Base-by-base conservation (phyloP, 2,797 vertebrate species). In the Gephyroberyx darwinii region DNA sequence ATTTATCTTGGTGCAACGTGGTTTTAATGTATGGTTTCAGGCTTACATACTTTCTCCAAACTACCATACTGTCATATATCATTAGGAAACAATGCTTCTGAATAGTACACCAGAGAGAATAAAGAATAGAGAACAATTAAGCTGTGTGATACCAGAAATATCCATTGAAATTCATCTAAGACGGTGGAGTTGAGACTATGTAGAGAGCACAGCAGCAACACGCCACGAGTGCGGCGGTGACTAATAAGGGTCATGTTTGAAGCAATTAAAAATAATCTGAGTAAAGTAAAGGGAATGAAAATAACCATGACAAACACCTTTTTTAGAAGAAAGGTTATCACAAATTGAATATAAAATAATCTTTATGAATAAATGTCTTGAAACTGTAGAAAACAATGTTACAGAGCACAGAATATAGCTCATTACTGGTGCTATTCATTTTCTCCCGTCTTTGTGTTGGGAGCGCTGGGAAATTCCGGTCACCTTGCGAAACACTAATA, bases 81-180 rank as follows among this genome's bases (percentile, higher is more conserved):
- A 84, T 85, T 87, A 86, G 81, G 57, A 84, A 69, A 77, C 69
- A 81, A 69, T 69, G 76, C 78, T 67, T 63, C 71, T 53, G 67
- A 87, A 71, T 14, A 52, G 69, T 14, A 52, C 71, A 74, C 73
- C 71, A 69, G 64, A 67, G 80, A 86, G 77, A 80, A 78, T 52
- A 60, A 70, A 56, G 65, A 78, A 78, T 52, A 63, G 74, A 56
- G 68, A 78, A 81, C 86, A 88, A 90, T 90, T 86, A 86, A 74
- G 69, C 14, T 30, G 78, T 84, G 82, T 86, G 79, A 88, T 81
- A 84, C 84, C 81, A 84, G 74, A 85, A 90, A 88, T 87, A 86
- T 64, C 69, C 69, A 63, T 80, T 86, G 80, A 65, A 62, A 81
- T 83, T 82, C 68, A 70, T 80, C 50, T 20, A 10, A 57, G 72